Conservation (phyloP, 1,140 invertebrate species). For the Solen grandis region DNA sequence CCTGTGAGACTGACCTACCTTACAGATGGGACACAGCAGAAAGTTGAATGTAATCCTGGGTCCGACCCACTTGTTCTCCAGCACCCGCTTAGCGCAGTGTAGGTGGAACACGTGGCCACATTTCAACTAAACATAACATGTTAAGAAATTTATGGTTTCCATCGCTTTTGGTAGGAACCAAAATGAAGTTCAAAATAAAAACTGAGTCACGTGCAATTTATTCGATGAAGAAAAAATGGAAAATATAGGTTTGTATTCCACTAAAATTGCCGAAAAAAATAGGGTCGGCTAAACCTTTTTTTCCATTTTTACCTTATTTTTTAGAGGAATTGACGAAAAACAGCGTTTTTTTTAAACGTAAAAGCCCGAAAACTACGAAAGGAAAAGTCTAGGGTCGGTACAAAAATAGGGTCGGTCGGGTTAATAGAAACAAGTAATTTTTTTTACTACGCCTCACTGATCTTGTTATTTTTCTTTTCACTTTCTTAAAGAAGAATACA, state of each 20-base stretch:
- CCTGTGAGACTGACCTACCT: constrained; percentile 77
- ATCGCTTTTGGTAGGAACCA: too few relatives aligned
- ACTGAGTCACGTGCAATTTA: too few relatives aligned
- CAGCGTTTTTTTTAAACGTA: too few relatives aligned
- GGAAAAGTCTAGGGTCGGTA: too few relatives aligned
- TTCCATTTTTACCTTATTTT: too few relatives aligned
- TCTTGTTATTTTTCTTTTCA: not conserved
- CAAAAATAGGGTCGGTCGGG: too few relatives aligned
- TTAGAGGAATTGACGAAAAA: too few relatives aligned
- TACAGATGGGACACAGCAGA: constrained; percentile 40
- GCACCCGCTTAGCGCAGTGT: constrained; percentile 25
- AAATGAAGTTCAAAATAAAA: too few relatives aligned
- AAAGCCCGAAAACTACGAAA: too few relatives aligned
- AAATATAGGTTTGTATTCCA: too few relatives aligned
- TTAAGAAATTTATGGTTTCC: too few relatives aligned
- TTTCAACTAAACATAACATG: constrained; percentile 24
- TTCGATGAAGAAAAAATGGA: too few relatives aligned
- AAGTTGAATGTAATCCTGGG: constrained; percentile 40
- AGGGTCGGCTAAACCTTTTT: not conserved
- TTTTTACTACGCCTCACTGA: not conserved
- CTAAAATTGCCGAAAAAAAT: not conserved
- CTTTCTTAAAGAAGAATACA: not conserved
- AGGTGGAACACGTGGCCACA: constrained; percentile 95
- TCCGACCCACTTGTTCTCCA: constrained; percentile 44
- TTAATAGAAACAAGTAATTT: not conserved